phyloP scores from a whole-genome alignment of 1,140 invertebrate genomes.

The Drosophila teissieri region DNA sequence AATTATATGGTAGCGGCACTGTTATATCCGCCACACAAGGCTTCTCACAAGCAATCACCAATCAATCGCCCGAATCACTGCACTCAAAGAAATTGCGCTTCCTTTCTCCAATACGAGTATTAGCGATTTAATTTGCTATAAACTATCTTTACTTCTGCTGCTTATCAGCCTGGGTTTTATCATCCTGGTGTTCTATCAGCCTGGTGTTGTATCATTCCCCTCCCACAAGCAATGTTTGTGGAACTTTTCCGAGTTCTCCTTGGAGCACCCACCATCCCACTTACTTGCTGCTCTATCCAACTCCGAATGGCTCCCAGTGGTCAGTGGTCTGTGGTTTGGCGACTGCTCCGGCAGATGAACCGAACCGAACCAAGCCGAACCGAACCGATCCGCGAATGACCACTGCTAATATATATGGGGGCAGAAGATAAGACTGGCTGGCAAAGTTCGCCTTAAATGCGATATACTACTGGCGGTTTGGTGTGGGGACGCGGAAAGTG shows the following conservation, averaged over 20 bases:
- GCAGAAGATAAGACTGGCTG: constrained; percentile 29
- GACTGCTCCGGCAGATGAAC: constrained; percentile 21
- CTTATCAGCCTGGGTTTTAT: too few species aligned
- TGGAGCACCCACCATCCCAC: not conserved
- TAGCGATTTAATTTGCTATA: not conserved
- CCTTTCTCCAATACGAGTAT: not conserved
- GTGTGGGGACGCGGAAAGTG: not conserved
- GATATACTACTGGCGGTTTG: constrained; percentile 9
- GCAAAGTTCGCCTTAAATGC: constrained; percentile 38
- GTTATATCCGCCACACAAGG: constrained; percentile 17
- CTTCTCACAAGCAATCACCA: not conserved
- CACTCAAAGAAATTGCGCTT: not conserved
- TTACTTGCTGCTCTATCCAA: constrained; percentile 3
- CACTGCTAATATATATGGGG: constrained; percentile 4
- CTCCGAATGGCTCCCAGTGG: constrained; percentile 11
- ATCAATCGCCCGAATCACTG: not conserved
- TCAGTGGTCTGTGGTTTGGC: not conserved
- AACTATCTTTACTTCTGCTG: too few species aligned
- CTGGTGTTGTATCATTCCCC: too few species aligned
- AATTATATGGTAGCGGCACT: constrained; percentile 32
- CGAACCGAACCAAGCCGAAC: constrained; percentile 10
- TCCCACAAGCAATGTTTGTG: not conserved
- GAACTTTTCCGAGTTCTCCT: not conserved
- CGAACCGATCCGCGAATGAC: constrained; percentile 5
- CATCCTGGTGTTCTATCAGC: too few species aligned